Percentiles rank a stretch among this genome's conserved stretches.
Evolutionary conservation across 2,113 vertebrate species (phyloP).

Genomic region (Aplodontia rufa): DNA sequence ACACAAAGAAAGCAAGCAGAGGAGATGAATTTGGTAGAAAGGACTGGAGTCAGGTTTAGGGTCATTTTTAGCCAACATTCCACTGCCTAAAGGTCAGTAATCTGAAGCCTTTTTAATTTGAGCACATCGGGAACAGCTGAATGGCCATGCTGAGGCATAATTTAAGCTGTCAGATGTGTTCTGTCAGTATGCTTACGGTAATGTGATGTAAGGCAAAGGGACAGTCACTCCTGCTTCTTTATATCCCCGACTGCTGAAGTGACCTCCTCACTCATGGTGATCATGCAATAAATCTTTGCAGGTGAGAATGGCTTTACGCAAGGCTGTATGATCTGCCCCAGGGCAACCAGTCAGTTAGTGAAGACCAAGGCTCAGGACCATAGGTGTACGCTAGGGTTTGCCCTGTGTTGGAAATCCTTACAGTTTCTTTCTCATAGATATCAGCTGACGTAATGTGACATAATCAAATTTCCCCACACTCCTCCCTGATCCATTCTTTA

Average conservation of each 20-base stretch:
- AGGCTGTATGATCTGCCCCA: not conserved
- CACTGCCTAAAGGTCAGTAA: conserved; percentile 9
- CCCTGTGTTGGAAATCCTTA: not conserved
- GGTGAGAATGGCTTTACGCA: conserved; percentile 2
- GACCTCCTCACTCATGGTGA: not conserved
- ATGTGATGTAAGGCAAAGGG: not conserved
- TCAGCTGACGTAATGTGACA: not conserved
- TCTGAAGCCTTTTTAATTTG: conserved; percentile 43
- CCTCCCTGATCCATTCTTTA: not conserved
- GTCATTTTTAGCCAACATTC: conserved; percentile 22
- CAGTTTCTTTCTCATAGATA: not conserved
- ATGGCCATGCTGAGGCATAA: not conserved
- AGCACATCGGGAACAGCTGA: conserved; percentile 12
- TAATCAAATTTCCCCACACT: not conserved
- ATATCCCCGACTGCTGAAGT: not conserved
- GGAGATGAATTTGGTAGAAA: conserved; percentile 35
- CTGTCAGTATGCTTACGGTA: not conserved
- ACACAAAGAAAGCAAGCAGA: not conserved
- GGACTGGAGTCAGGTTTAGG: not conserved
- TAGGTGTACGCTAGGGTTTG: not conserved
- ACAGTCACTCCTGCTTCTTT: not conserved
- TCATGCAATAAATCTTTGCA: not conserved
- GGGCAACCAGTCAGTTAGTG: not conserved
- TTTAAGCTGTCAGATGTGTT: not conserved
- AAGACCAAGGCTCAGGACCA: not conserved